These are phyloP conservation scores for Hermatobates lingyangjiaoensis DNA, from an alignment of 1,140 invertebrate species.

Conservation along the genomic window DNA sequence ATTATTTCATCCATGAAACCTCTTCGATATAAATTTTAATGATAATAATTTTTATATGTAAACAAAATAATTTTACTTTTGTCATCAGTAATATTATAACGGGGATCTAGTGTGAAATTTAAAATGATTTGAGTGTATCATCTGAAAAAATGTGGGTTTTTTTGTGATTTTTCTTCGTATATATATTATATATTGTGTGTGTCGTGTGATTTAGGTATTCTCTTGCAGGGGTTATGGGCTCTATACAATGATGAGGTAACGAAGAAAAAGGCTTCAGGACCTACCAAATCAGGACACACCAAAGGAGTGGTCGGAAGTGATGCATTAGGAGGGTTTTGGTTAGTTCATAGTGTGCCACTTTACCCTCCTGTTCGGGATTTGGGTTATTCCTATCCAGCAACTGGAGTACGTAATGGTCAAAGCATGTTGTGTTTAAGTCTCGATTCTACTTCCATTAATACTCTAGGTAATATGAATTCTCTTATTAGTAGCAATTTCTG, in stretches of 20 bases:
- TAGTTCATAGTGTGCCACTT: slow-evolving; percentile 77
- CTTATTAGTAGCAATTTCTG: too few relatives aligned
- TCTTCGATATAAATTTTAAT: too few relatives aligned
- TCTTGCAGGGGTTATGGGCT: slow-evolving; percentile 33
- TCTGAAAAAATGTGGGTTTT: too few relatives aligned
- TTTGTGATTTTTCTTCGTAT: too few relatives aligned
- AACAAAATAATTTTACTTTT: too few relatives aligned
- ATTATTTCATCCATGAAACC: too few relatives aligned
- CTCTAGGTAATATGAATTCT: slow-evolving; percentile 33
- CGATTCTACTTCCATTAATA: slow-evolving; percentile 37
- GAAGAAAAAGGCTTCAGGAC: slow-evolving; percentile 28
- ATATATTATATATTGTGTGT: too few relatives aligned
- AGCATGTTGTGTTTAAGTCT: slow-evolving; percentile 70
- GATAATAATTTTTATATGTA: too few relatives aligned
- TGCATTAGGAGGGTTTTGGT: slow-evolving; percentile 55
- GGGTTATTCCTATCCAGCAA: slow-evolving; percentile 51
- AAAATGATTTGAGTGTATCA: too few relatives aligned
- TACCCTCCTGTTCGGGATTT: slow-evolving; percentile 30
- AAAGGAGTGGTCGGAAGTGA: slow-evolving; percentile 69
- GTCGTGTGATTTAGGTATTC: too few relatives aligned
- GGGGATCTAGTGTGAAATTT: too few relatives aligned
- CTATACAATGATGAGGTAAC: slow-evolving; percentile 71
- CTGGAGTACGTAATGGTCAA: slow-evolving; percentile 59
- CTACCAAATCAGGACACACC: slow-evolving; percentile 40
- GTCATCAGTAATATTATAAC: too few relatives aligned